phyloP scores from a whole-genome alignment of 2,113 vertebrate genomes.

The Symphodus melops region DNA sequence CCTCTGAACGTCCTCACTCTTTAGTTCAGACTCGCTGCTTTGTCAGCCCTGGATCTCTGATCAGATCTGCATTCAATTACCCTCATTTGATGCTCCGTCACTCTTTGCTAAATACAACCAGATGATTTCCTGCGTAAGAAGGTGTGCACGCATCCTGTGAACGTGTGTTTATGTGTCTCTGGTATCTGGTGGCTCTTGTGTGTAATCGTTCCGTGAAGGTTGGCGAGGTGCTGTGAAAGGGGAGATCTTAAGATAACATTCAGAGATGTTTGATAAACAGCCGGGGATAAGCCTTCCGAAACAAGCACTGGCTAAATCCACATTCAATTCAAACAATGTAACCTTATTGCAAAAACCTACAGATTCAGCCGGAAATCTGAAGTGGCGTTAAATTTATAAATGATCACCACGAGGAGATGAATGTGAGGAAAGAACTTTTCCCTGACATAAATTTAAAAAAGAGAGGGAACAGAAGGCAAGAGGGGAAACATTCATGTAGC shows the following conservation, averaged over 20 bases:
- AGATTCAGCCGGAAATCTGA: slow-evolving; percentile 1
- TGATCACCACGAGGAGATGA: background rate
- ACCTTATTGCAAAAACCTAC: background rate
- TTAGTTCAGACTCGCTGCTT: slow-evolving; percentile 6
- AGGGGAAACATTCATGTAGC: background rate
- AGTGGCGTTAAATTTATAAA: background rate
- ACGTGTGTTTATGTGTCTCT: slow-evolving; percentile 10
- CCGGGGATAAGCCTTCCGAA: slow-evolving; percentile 17
- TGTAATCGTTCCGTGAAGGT: slow-evolving; percentile 24
- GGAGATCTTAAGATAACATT: slow-evolving; percentile 28
- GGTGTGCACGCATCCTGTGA: background rate
- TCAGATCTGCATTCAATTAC: slow-evolving; percentile 26
- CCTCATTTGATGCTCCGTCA: slow-evolving; percentile 19
- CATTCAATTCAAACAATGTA: background rate
- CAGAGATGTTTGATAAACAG: slow-evolving; percentile 46
- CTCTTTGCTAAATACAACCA: slow-evolving; percentile 54
- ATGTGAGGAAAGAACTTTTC: background rate
- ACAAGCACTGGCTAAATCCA: slow-evolving; percentile 5
- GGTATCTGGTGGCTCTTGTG: slow-evolving; percentile 29
- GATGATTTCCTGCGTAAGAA: slow-evolving; percentile 32
- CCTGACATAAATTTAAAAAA: background rate
- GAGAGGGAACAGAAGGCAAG: background rate
- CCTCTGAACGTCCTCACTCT: background rate
- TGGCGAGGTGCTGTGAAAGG: slow-evolving; percentile 23
- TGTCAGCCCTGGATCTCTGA: slow-evolving; percentile 16